Conservation (phyloP, 2,113 vertebrate genomes). For the Numida meleagris region DNA sequence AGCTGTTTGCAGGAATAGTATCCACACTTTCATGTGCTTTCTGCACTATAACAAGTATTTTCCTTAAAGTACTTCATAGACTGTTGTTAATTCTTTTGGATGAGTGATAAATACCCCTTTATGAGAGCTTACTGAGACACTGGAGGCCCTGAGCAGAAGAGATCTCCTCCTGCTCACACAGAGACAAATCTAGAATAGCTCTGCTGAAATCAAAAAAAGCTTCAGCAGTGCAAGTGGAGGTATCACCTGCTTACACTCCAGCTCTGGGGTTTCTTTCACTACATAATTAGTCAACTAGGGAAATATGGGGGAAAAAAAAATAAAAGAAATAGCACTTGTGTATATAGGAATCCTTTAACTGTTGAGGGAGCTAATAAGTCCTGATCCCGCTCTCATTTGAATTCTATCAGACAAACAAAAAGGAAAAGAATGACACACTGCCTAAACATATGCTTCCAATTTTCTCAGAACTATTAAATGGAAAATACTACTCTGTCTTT, state of each 20-base stretch:
- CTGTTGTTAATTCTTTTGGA: fast-evolving
- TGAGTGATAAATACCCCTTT: too few relatives aligned
- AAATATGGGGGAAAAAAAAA: background rate
- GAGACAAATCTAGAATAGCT: background rate
- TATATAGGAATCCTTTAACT: background rate
- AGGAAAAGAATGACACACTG: background rate
- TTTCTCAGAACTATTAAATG: constrained; percentile 32
- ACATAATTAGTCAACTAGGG: background rate
- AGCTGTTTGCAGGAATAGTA: background rate
- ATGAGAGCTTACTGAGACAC: background rate
- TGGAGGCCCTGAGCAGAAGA: background rate
- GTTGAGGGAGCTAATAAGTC: background rate
- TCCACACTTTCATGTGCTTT: background rate
- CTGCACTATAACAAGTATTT: fast-evolving
- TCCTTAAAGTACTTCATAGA: background rate
- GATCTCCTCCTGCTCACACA: fast-evolving
- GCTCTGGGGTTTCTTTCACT: background rate
- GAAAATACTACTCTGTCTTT: constrained; percentile 46
- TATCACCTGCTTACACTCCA: background rate
- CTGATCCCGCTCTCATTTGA: background rate
- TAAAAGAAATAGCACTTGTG: background rate
- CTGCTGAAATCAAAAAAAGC: background rate
- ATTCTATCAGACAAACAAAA: background rate
- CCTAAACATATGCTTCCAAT: constrained; percentile 45
- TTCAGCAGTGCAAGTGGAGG: background rate